Evolutionary conservation across 1,140 invertebrate genomes (phyloP).

Genomic region (Drosophila subobscura): DNA sequence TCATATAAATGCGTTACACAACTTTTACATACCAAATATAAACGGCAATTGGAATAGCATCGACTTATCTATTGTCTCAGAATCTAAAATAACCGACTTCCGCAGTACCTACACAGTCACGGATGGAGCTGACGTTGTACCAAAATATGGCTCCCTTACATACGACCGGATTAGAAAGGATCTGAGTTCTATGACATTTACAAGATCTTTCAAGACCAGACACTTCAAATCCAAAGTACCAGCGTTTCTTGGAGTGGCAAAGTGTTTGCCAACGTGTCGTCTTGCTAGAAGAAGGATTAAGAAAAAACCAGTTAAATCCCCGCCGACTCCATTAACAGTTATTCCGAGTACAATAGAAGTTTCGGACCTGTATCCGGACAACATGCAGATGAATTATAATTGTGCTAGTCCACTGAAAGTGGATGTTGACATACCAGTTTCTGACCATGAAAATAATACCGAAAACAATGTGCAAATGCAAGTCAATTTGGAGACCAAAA

Average conservation of each 20-base stretch:
- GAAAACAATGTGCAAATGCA: conserved; percentile 3
- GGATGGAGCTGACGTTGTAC: conserved; percentile 75
- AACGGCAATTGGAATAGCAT: conserved; percentile 86
- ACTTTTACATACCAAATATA: conserved; percentile 84
- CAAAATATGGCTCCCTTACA: conserved; percentile 66
- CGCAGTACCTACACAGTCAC: conserved; percentile 44
- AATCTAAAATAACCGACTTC: conserved; percentile 11
- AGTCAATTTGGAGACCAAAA: neutral
- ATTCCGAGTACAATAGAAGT: neutral
- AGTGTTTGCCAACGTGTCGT: conserved; percentile 64
- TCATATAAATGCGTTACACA: conserved; percentile 82
- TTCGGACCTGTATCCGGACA: neutral
- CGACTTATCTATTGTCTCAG: conserved; percentile 11
- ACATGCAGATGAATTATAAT: neutral
- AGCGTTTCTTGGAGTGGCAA: conserved; percentile 68
- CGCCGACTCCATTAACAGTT: neutral
- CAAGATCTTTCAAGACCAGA: conserved; percentile 32
- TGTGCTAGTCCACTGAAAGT: conserved; percentile 40
- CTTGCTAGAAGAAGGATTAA: conserved; percentile 16
- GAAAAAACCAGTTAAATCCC: neutral
- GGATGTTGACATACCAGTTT: conserved; percentile 27
- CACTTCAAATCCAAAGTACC: conserved; percentile 25
- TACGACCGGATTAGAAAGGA: conserved; percentile 74
- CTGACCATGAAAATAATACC: conserved; percentile 7
- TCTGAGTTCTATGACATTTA: conserved; percentile 53